Base-by-base conservation (phyloP, 2,113 vertebrate species). In the Halcyon malimbica region DNA sequence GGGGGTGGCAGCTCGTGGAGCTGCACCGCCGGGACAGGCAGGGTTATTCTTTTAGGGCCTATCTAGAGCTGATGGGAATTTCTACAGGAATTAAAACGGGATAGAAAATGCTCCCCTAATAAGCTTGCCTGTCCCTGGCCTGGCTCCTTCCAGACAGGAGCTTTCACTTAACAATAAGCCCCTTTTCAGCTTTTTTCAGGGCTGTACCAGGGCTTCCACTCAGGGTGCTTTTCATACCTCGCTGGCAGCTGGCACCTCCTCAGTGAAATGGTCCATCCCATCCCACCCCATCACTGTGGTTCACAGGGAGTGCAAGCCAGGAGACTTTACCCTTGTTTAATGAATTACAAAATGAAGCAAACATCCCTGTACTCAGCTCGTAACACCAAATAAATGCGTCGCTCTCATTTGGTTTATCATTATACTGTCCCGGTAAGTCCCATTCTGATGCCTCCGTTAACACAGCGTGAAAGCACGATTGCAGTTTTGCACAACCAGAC, bases 21-120 rank as follows among this genome's bases (percentile, higher is more conserved):
- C 67, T 74, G 63, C 11, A 33, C 35, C 50, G 16, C 35, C 3
- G 0, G 56, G n/a, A 11, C 2, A 21, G 59, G 44, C 77, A 62
- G 28, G 53, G 29, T 59, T 67, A n/a, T 51, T 78, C 35, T 71
- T 7, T 35, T 16, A 21, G 53, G 42, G 48, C 48, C 74, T 48
- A 0, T 31, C 19, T 51, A 14, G 51, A 81, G n/a, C n/a, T 1
- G 0, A 2, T 23, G 56, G 64, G n/a, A 19, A 53, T 53, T 51
- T 50, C n/a, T 82, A 14, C 44, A 46, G 19, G 21, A 51, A 46
- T n/a, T 75, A 11, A 80, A 77, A n/a, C 59, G 19, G 56, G 10
- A 5, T 29, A 12, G 57, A 35, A 85, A 64, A 53, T 25, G 17
- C 26, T 71, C 53, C 48, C 44, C 3, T 7, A 53, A 5, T 13